phyloP scores from a whole-genome alignment of 2,888 invertebrate species.

The Perizoma affinitatum region DNA sequence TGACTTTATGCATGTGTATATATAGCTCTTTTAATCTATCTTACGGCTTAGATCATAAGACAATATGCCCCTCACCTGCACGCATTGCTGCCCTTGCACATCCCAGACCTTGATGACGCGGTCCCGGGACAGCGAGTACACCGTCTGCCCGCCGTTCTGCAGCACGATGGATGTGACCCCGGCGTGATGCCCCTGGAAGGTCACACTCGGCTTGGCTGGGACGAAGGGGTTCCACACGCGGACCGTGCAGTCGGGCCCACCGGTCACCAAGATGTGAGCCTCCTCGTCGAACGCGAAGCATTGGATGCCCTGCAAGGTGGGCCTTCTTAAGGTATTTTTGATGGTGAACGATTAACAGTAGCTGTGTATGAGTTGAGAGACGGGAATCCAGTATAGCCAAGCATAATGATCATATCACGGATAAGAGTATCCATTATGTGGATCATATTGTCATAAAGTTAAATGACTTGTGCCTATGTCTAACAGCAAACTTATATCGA shows the following conservation, averaged over 20 bases:
- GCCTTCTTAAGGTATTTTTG: too few species aligned
- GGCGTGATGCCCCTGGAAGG: slow-evolving; percentile 88
- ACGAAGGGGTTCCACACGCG: slow-evolving; percentile 93
- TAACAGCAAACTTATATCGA: too few species aligned
- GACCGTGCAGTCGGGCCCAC: slow-evolving; percentile 90
- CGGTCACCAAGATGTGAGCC: slow-evolving; percentile 85
- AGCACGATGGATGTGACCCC: slow-evolving; percentile 87
- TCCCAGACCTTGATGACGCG: slow-evolving; percentile 91
- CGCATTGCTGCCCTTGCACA: slow-evolving; percentile 85
- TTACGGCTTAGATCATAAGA: background rate
- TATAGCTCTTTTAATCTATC: too few species aligned
- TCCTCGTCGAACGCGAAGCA: slow-evolving; percentile 86
- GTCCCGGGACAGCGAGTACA: slow-evolving; percentile 89
- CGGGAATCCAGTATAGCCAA: too few species aligned
- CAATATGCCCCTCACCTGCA: slow-evolving; percentile 80
- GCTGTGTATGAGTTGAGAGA: too few species aligned
- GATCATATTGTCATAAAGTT: too few species aligned
- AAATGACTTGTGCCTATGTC: too few species aligned
- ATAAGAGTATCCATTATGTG: too few species aligned
- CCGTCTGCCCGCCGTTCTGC: slow-evolving; percentile 86
- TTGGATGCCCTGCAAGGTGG: slow-evolving; percentile 79
- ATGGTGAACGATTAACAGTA: too few species aligned
- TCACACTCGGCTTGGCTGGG: slow-evolving; percentile 85
- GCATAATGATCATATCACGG: too few species aligned
- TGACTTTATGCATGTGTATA: too few species aligned